These are phyloP conservation scores for Acanthaster planci DNA, from an alignment of 35 echinoderm and acorn worm species.

Conservation along the genomic window DNA sequence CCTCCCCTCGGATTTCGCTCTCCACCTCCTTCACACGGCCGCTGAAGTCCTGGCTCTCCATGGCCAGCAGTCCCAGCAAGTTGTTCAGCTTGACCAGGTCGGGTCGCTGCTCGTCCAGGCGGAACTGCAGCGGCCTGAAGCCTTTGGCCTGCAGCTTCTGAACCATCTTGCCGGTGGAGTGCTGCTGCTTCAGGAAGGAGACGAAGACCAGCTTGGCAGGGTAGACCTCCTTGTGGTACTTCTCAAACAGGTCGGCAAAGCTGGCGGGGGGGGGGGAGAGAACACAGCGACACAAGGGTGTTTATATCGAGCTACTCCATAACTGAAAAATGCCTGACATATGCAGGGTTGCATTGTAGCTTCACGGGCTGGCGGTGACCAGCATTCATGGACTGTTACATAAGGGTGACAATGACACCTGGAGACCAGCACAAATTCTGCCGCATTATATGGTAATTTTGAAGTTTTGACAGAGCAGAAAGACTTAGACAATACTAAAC, in stretches of 20 bases:
- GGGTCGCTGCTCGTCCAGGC: conserved; percentile 58
- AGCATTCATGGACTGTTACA: no score
- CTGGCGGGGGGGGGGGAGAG: no score
- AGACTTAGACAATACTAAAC: no score
- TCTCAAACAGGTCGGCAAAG: conserved; percentile 77
- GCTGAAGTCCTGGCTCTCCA: conserved; percentile 60
- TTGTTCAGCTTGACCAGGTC: conserved; percentile 84
- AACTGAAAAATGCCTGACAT: no score
- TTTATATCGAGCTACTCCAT: no score
- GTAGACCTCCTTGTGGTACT: conserved; percentile 72
- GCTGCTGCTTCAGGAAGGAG: conserved; percentile 78
- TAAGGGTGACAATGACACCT: no score
- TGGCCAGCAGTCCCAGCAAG: conserved; percentile 75
- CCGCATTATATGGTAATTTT: no score
- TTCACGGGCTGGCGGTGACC: no score
- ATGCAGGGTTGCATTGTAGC: no score
- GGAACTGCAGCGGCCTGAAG: conserved; percentile 68
- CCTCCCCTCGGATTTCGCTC: conserved; percentile 25
- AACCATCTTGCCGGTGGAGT: conserved; percentile 64
- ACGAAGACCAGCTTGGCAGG: conserved; percentile 85
- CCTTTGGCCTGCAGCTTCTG: conserved; percentile 41
- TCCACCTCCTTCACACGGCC: conserved; percentile 32
- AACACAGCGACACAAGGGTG: no score
- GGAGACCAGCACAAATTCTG: no score
- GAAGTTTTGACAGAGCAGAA: no score